These are phyloP conservation scores for Cetoscarus ocellatus DNA, from an alignment of 2,797 vertebrate species.

Conservation along the genomic window DNA sequence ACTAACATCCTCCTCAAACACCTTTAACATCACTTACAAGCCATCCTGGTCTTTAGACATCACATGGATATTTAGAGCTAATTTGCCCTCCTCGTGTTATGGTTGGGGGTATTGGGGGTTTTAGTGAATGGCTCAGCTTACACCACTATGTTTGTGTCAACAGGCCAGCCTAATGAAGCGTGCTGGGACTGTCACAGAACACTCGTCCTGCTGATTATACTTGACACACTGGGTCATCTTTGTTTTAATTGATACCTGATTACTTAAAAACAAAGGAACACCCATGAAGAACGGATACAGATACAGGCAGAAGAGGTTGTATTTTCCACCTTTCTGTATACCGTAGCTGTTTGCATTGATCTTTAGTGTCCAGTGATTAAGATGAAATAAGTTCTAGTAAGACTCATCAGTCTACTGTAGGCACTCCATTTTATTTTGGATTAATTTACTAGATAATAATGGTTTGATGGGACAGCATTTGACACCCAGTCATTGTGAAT, in stretches of 20 bases:
- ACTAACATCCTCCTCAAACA: constrained; percentile 55
- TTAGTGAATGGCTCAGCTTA: constrained; percentile 72
- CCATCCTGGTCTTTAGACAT: constrained; percentile 63
- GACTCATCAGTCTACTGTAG: no score
- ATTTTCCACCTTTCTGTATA: background rate
- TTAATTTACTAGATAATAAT: no score
- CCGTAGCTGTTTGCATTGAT: constrained; percentile 12
- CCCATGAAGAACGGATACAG: constrained; percentile 40
- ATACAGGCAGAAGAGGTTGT: no score
- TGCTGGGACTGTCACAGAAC: constrained; percentile 71
- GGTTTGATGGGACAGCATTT: no score
- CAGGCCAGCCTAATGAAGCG: constrained; percentile 77
- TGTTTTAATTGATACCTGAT: constrained; percentile 66
- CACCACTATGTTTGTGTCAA: constrained; percentile 73
- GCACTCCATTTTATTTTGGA: no score
- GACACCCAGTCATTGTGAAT: no score
- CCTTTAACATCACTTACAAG: constrained; percentile 63
- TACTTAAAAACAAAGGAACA: constrained; percentile 46
- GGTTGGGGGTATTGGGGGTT: constrained; percentile 60
- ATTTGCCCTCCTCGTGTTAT: constrained; percentile 73
- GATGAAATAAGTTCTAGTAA: no score
- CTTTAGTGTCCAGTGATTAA: background rate
- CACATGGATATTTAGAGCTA: constrained; percentile 74
- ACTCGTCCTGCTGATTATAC: constrained; percentile 68
- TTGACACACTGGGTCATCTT: constrained; percentile 50